Evolutionary conservation across 2,113 vertebrate genomes (phyloP).

Genomic region (Chitala chitala): DNA sequence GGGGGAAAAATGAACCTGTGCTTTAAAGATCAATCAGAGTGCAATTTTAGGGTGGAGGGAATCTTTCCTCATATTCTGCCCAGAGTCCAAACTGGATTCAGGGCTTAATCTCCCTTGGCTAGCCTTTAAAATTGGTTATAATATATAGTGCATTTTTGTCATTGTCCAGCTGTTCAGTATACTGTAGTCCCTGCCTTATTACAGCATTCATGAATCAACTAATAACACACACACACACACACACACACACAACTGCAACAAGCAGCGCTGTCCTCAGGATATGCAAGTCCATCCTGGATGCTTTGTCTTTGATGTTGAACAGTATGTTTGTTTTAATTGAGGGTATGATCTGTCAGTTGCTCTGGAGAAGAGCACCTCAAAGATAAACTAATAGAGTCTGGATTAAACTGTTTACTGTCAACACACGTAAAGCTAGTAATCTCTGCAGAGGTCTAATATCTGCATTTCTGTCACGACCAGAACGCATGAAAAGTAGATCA

Average conservation of each 20-base stretch:
- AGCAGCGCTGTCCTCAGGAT: not conserved
- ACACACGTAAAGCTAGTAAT: too few relatives aligned
- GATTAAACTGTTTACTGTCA: not conserved
- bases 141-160: not conserved
- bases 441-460: too few relatives aligned
- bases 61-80: conserved; percentile 14
- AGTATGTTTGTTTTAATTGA: not conserved
- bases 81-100: too few relatives aligned
- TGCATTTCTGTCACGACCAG: too few relatives aligned
- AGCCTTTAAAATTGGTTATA: not conserved
- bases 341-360: not conserved
- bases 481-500: too few relatives aligned
- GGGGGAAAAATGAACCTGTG: not conserved
- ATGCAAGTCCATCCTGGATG: not conserved
- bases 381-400: not conserved
- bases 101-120: not conserved
- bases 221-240: not conserved
- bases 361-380: not conserved
- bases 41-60: too few relatives aligned
- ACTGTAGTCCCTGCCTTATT: too few relatives aligned
- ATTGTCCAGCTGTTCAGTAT: too few relatives aligned
- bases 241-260: not conserved
- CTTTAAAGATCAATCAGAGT: conserved; percentile 26
- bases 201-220: too few relatives aligned
- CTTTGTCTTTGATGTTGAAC: not conserved